Percentiles rank a stretch among this genome's conserved stretches.
Evolutionary conservation across 2,797 vertebrate species (phyloP).

Genomic region (Scleropages formosus): DNA sequence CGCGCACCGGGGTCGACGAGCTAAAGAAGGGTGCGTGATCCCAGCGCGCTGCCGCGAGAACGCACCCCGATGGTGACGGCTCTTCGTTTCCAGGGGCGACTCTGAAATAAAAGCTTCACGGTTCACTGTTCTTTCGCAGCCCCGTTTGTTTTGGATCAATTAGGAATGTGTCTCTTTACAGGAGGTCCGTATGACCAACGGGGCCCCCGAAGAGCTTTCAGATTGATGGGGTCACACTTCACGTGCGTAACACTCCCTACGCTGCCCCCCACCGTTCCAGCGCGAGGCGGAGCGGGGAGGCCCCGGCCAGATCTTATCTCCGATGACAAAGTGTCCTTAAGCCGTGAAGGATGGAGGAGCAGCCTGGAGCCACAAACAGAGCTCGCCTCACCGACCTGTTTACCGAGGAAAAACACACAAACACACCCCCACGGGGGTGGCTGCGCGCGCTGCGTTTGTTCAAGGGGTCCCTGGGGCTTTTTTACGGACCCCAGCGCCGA

Average conservation of each 20-base stretch:
- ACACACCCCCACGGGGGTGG: constrained; percentile 47
- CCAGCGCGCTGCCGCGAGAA: not conserved
- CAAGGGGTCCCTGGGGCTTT: constrained; percentile 42
- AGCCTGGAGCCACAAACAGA: constrained; percentile 48
- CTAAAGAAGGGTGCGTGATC: not conserved
- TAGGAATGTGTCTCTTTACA: not conserved
- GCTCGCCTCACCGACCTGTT: constrained; percentile 48
- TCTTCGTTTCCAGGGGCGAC: not conserved
- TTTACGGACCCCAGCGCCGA: no score
- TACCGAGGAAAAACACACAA: constrained; percentile 59
- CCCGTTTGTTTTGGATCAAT: not conserved
- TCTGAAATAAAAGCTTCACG: not conserved
- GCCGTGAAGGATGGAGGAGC: constrained; percentile 44
- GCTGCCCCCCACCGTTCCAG: constrained; percentile 8
- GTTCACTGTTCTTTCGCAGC: not conserved
- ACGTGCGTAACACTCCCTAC: not conserved
- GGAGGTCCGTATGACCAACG: no score
- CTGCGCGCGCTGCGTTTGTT: constrained; percentile 42
- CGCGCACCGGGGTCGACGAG: not conserved
- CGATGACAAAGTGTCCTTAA: constrained; percentile 44
- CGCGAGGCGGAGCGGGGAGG: constrained; percentile 18
- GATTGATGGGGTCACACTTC: no score
- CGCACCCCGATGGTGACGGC: not conserved
- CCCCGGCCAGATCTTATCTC: constrained; percentile 40
- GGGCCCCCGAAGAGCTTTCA: not conserved